Evolutionary conservation across 53 echinoderm and acorn worm species (phyloP).

Genomic region (Henricia sp.): DNA sequence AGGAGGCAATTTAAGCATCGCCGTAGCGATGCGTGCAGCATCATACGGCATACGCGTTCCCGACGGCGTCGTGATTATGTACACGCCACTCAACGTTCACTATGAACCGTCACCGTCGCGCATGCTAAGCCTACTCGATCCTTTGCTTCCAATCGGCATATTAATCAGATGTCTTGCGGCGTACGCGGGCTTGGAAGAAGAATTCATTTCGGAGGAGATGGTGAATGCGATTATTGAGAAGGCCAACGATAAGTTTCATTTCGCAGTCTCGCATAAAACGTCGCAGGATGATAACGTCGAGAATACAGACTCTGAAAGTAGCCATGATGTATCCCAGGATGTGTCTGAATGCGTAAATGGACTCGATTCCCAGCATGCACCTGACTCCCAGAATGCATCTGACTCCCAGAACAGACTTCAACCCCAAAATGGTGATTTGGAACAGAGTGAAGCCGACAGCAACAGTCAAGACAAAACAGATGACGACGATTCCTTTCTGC

Average conservation of each 20-base stretch:
- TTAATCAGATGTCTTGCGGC: conserved; percentile 83
- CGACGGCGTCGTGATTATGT: conserved; percentile 85
- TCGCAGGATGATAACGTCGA: conserved; percentile 10
- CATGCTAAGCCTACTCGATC: conserved; percentile 86
- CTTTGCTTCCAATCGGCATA: conserved; percentile 89
- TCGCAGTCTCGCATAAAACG: conserved; percentile 1
- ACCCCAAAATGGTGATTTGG: too few species aligned
- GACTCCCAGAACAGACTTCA: too few species aligned
- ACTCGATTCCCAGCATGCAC: too few species aligned
- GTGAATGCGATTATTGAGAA: conserved; percentile 66
- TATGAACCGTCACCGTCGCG: conserved; percentile 91
- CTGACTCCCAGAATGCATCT: too few species aligned
- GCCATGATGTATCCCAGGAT: conserved; percentile 2
- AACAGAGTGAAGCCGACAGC: neutral
- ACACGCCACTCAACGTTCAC: conserved; percentile 87
- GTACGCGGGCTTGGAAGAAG: conserved; percentile 88
- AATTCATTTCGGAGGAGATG: conserved; percentile 62
- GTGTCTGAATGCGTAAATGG: too few species aligned
- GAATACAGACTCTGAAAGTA: conserved; percentile 5
- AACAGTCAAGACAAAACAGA: neutral
- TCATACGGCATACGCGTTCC: conserved; percentile 95
- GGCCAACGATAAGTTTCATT: conserved; percentile 76
- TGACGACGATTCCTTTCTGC: conserved; percentile 27
- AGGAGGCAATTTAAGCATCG: conserved; percentile 92
- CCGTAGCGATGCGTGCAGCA: conserved; percentile 93